phyloP scores from a whole-genome alignment of 2,888 invertebrate genomes.

The Heteropelma amictum region DNA sequence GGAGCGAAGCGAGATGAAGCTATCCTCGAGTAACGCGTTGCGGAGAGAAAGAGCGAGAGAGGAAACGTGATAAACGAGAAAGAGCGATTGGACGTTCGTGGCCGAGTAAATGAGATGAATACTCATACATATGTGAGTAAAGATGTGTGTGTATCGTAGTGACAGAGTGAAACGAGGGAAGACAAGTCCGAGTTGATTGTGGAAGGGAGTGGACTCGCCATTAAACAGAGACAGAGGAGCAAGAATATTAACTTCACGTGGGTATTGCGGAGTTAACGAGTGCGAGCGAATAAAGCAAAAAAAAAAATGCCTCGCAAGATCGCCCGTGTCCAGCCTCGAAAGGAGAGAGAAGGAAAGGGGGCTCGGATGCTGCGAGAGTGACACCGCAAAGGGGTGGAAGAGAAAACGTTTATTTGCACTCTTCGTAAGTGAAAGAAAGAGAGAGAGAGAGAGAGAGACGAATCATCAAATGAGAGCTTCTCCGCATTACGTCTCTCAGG shows the following conservation, averaged over 20 bases:
- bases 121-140: background rate
- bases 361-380: slow-evolving; percentile 1
- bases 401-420: slow-evolving; percentile 44
- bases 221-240: slow-evolving; percentile 19
- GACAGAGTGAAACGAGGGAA: slow-evolving; percentile 43
- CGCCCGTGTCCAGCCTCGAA: slow-evolving; percentile 40
- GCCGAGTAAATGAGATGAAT: slow-evolving; percentile 31
- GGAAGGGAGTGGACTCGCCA: slow-evolving; percentile 31
- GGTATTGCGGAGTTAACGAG: slow-evolving; percentile 31
- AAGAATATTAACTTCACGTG: slow-evolving; percentile 40
- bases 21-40: slow-evolving; percentile 4
- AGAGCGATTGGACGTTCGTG: slow-evolving; percentile 32
- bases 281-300: slow-evolving; percentile 46
- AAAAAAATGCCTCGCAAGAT: background rate
- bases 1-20: slow-evolving; percentile 32
- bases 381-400: slow-evolving; percentile 28
- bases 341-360: slow-evolving; percentile 14
- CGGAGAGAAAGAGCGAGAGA: slow-evolving; percentile 17
- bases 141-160: slow-evolving; percentile 19
- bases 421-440: slow-evolving; percentile 14
- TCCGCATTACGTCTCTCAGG: slow-evolving; percentile 44
- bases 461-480: slow-evolving; percentile 42
- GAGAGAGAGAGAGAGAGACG: background rate
- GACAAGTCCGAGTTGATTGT: slow-evolving; percentile 14
- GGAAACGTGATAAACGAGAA: slow-evolving; percentile 31